Evolutionary conservation across 2,113 vertebrate species (phyloP).

Genomic region (Bos indicus): DNA sequence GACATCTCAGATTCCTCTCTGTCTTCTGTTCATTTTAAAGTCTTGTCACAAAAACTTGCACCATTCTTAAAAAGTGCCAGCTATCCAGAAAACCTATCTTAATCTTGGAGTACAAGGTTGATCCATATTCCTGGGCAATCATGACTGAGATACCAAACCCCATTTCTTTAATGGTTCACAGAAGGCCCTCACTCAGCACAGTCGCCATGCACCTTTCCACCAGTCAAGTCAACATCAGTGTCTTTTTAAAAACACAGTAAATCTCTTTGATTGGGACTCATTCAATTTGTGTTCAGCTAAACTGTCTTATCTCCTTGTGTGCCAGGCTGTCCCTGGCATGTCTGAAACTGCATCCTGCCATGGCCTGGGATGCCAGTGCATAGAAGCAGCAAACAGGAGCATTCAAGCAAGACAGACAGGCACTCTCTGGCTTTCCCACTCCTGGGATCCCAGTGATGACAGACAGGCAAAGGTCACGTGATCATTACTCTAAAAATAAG

Average conservation of each 20-base stretch:
- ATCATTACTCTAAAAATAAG: not conserved
- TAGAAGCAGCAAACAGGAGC: slow-evolving; percentile 72
- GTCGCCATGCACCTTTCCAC: slow-evolving; percentile 73
- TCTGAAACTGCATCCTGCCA: slow-evolving; percentile 70
- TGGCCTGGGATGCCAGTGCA: slow-evolving; percentile 68
- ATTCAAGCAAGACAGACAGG: slow-evolving; percentile 71
- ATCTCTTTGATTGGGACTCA: slow-evolving; percentile 83
- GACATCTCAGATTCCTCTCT: not conserved
- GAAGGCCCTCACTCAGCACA: slow-evolving; percentile 33
- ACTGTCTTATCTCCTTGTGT: slow-evolving; percentile 80
- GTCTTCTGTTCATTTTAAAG: not conserved
- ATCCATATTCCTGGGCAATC: not conserved
- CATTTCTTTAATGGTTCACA: slow-evolving; percentile 59
- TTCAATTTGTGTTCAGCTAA: slow-evolving; percentile 81
- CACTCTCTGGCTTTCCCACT: not conserved
- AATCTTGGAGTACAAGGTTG: not conserved
- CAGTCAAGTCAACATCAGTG: slow-evolving; percentile 79
- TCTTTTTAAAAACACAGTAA: slow-evolving; percentile 82
- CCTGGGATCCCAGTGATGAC: slow-evolving; percentile 48
- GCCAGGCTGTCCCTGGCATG: slow-evolving; percentile 76
- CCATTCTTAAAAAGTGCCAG: not conserved
- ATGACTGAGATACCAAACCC: not conserved
- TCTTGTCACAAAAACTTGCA: not conserved
- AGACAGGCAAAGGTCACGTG: slow-evolving; percentile 42
- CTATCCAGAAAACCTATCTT: not conserved